These are phyloP conservation scores for Montipora foliosa DNA, from an alignment of 64 coral and sea anemone genomes.

Conservation along the genomic window DNA sequence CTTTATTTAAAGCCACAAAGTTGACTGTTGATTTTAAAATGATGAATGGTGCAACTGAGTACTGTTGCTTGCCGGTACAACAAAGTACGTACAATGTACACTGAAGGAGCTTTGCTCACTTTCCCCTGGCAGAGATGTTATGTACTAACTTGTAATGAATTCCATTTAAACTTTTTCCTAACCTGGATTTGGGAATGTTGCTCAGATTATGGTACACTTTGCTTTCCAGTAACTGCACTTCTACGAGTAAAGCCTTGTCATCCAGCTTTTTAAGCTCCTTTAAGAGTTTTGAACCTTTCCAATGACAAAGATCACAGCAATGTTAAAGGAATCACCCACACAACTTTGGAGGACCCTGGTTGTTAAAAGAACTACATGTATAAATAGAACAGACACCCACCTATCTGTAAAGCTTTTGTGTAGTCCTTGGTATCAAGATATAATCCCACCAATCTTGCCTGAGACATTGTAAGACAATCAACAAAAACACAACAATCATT, in stretches of 20 bases:
- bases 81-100: too few relatives aligned
- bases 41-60: too few relatives aligned
- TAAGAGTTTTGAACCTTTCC: slow-evolving; percentile 87
- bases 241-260: slow-evolving; percentile 97
- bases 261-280: slow-evolving; percentile 98
- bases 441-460: slow-evolving; percentile 93
- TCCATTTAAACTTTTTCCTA: background rate
- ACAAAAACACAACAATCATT: background rate
- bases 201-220: slow-evolving; percentile 96
- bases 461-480: background rate
- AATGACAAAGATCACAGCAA: background rate
- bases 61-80: too few relatives aligned
- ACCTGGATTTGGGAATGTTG: slow-evolving; percentile 98
- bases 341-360: background rate
- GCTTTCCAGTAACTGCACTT: slow-evolving; percentile 96
- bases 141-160: too few relatives aligned
- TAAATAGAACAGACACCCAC: slow-evolving; percentile 24
- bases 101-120: too few relatives aligned
- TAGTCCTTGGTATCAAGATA: slow-evolving; percentile 93
- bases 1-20: too few relatives aligned
- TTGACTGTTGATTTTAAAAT: too few relatives aligned
- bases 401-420: slow-evolving; percentile 87
- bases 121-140: too few relatives aligned
- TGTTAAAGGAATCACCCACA: background rate
- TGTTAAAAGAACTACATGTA: background rate